phyloP scores from a whole-genome alignment of 1,140 invertebrate species.

The Bombus soroeensis region DNA sequence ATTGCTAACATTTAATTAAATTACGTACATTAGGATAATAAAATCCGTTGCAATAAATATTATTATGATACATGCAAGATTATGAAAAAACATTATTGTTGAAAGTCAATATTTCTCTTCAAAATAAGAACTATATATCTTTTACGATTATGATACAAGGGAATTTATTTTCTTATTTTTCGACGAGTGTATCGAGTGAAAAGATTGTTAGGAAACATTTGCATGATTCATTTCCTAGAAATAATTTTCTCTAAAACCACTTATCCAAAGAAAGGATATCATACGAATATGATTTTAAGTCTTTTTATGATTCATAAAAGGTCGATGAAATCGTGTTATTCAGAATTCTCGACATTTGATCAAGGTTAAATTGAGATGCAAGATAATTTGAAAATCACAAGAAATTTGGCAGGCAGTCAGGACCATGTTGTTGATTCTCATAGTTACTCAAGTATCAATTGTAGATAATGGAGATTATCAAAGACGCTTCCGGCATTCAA shows the following conservation, averaged over 20 bases:
- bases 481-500: not conserved
- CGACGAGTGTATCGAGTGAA: not conserved
- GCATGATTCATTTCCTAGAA: not conserved
- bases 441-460: not conserved
- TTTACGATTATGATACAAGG: not conserved
- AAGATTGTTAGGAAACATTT: not conserved
- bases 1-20: not conserved
- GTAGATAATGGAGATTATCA: not conserved
- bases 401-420: not conserved
- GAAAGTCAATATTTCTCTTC: not conserved
- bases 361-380: too few relatives aligned
- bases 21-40: not conserved
- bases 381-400: not conserved
- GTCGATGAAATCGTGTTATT: not conserved
- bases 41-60: not conserved
- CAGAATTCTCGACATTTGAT: too few relatives aligned
- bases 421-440: not conserved
- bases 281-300: not conserved
- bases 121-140: not conserved
- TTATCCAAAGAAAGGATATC: not conserved
- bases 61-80: not conserved
- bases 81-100: not conserved
- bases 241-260: not conserved
- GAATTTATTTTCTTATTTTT: not conserved
- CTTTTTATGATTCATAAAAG: not conserved